phyloP scores from a whole-genome alignment of 2,797 vertebrate genomes.

The Cynopterus sphinx region DNA sequence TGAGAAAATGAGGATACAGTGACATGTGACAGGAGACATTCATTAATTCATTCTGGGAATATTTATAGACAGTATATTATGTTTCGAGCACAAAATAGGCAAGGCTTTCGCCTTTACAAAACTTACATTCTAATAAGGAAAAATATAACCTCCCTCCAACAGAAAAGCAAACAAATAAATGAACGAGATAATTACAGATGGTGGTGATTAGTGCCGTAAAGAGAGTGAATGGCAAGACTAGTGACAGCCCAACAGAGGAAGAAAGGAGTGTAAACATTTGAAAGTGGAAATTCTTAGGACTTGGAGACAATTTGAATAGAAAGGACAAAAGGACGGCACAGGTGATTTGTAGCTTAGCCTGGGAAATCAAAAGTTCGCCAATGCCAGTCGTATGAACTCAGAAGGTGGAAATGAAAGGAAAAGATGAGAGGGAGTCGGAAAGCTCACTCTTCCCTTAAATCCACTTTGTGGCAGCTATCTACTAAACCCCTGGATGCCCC shows the following conservation, averaged over 20 bases:
- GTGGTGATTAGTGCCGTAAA: neutral
- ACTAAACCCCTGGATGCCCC: neutral
- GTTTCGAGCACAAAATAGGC: neutral
- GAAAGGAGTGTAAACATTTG: neutral
- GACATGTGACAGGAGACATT: neutral
- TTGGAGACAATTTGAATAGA: neutral
- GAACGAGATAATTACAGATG: neutral
- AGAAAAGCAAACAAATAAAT: neutral
- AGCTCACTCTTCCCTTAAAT: neutral
- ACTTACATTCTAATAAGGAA: slow-evolving; percentile 17
- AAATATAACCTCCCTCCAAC: neutral
- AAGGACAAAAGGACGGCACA: neutral
- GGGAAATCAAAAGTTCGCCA: neutral
- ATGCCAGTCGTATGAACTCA: neutral
- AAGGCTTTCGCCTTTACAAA: neutral
- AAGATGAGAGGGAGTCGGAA: neutral
- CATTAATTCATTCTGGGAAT: slow-evolving; percentile 13
- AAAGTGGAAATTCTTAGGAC: slow-evolving; percentile 35
- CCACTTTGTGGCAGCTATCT: neutral
- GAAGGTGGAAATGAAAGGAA: neutral
- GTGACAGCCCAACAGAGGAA: neutral
- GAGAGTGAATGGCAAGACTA: neutral
- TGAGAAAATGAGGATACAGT: neutral
- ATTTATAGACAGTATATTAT: neutral
- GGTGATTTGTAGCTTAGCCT: neutral